phyloP scores from a whole-genome alignment of 2,888 invertebrate genomes.

The Agrilus cyanescens region DNA sequence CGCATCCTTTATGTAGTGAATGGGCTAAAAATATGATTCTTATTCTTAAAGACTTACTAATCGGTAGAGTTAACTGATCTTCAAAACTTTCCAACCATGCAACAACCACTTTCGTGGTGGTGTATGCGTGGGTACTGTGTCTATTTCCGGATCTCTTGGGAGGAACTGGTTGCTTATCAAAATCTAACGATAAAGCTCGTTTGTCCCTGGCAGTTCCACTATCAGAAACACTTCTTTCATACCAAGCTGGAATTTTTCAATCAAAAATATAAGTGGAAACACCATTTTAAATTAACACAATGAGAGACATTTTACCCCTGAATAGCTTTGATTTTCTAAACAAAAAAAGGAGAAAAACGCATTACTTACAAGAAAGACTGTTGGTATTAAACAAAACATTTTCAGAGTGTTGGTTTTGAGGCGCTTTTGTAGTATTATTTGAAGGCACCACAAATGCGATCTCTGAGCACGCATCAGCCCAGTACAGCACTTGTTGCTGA shows the following conservation, averaged over 20 bases:
- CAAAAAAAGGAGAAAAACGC: constrained; percentile 1
- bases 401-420: constrained; percentile 17
- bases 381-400: constrained; percentile 20
- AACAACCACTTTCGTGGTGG: constrained; percentile 70
- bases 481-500: constrained; percentile 75
- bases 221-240: constrained; percentile 41
- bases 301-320: not conserved
- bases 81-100: constrained; percentile 96
- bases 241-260: constrained; percentile 33
- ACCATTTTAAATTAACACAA: not conserved
- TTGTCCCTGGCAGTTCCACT: constrained; percentile 41
- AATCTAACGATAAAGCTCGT: constrained; percentile 58
- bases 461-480: constrained; percentile 91
- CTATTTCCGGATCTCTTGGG: constrained; percentile 42
- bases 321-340: not conserved
- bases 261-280: not conserved
- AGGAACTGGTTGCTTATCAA: constrained; percentile 51
- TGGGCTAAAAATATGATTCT: too few species aligned
- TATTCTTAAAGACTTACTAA: constrained; percentile 44
- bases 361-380: constrained; percentile 28
- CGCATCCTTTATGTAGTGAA: too few species aligned
- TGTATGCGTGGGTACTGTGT: constrained; percentile 44
- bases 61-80: constrained; percentile 79
- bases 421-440: constrained; percentile 23
- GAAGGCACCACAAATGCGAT: constrained; percentile 89